Conservation (phyloP, 2,888 invertebrate genomes). For the Agrenia bidenticulata region DNA sequence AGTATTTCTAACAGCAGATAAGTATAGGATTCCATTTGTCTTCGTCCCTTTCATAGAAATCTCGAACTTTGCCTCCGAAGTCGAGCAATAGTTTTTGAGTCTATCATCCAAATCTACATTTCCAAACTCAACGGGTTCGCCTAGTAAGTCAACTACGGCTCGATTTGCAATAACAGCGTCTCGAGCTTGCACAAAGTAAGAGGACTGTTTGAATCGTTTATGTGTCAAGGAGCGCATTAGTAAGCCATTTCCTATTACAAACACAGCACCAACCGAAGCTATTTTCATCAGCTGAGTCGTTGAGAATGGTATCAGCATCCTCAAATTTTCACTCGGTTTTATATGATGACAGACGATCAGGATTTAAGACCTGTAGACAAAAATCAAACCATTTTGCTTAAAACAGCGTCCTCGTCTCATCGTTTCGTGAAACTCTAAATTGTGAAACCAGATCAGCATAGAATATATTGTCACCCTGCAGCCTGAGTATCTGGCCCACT, state of each 20-base stretch:
- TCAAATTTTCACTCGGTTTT: too few relatives aligned
- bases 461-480: too few relatives aligned
- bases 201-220: slow-evolving; percentile 62
- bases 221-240: slow-evolving; percentile 61
- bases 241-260: slow-evolving; percentile 61
- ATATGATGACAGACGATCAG: too few relatives aligned
- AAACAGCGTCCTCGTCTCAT: too few relatives aligned
- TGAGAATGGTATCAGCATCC: slow-evolving; percentile 55
- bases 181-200: slow-evolving; percentile 67
- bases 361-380: too few relatives aligned
- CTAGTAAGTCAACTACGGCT: slow-evolving; percentile 67
- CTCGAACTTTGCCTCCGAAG: slow-evolving; percentile 63
- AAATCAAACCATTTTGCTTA: too few relatives aligned
- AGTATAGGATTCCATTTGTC: slow-evolving; percentile 64
- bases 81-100: slow-evolving; percentile 61
- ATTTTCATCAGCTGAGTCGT: slow-evolving; percentile 65
- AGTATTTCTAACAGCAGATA: slow-evolving; percentile 53
- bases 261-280: slow-evolving; percentile 66
- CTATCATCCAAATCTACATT: slow-evolving; percentile 61
- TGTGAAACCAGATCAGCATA: too few relatives aligned
- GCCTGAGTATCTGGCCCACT: too few relatives aligned
- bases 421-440: too few relatives aligned
- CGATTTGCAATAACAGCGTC: slow-evolving; percentile 62
- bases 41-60: slow-evolving; percentile 69
- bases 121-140: slow-evolving; percentile 71